These are phyloP conservation scores for Aphodius granarius DNA, from an alignment of 2,888 invertebrate species.

Conservation along the genomic window DNA sequence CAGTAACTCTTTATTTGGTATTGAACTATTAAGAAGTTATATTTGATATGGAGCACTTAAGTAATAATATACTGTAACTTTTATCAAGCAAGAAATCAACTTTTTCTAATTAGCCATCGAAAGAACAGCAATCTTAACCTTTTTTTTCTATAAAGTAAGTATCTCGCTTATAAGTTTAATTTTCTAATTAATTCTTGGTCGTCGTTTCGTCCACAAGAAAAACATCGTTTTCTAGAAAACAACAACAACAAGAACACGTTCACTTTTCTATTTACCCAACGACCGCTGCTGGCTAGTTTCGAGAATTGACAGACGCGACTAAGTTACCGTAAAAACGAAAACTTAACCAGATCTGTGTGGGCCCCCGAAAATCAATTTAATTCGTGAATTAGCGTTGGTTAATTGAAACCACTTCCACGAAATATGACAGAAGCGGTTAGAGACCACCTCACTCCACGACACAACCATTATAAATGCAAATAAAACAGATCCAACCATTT, in stretches of 20 bases:
- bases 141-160: too few species aligned
- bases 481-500: neutral
- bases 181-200: neutral
- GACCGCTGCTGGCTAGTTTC: neutral
- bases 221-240: neutral
- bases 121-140: too few species aligned
- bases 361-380: neutral
- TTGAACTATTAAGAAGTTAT: neutral
- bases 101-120: too few species aligned
- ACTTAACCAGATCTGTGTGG: neutral
- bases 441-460: neutral
- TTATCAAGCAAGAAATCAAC: too few species aligned
- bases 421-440: neutral
- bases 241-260: neutral
- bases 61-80: too few species aligned
- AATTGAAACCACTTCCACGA: neutral
- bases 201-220: neutral
- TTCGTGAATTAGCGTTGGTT: neutral
- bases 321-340: neutral
- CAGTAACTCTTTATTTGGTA: neutral
- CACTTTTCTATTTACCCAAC: neutral
- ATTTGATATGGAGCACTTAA: too few species aligned
- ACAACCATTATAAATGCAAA: neutral
- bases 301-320: neutral
- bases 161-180: neutral